Evolutionary conservation across 2,797 vertebrate genomes (phyloP), one percentile per base, ranked within the genome.

Genomic region (Anabacerthia variegaticeps): DNA sequence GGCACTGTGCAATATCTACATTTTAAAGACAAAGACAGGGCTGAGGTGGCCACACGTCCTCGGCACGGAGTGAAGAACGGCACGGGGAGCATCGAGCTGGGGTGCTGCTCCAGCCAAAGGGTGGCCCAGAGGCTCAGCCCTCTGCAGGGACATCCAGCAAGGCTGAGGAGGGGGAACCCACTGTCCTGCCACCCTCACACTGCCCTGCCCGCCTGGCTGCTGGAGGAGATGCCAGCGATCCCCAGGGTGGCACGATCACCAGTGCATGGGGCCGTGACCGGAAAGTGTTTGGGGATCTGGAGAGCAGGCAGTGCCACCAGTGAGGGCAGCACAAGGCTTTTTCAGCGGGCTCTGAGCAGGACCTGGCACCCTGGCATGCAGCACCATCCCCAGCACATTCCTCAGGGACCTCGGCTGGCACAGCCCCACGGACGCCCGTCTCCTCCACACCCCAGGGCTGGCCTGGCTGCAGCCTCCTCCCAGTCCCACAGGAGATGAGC

Each of bases 11-110:
- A 12, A 4, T 5, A 41, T 2, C 8, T 46, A 32, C 32, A 54
- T 54, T 78, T 76, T 55, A 75, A 51, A 62, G 18, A 1, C 9
- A 39, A 80, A 32, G 13, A 0, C n/a, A 10, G 12, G 27, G 49
- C 36, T 1, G 2, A 80, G 61, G 26, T 7, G 32, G n/a, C 36
- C 43, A 14, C 11, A 14, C 0, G 2, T 5, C 23, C 69, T 52
- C 1, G 1, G n/a, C 0, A 1, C 0, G 22, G 46, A 5, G 22
- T 0, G 0, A 3, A 7, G 4, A 9, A 20, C 0, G 2, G 51
- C 72, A n/a, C 48, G 2, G 59, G 41, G 39, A 56, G 32, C 37
- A 10, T 1, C 0, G 2, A 11, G 32, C 9, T 78, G 3, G 0
- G 19, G 2, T 5, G 34, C 39, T 39, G 12, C 18, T 21, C 19